Percentiles rank a stretch among this genome's conserved stretches.
Evolutionary conservation across 2,113 vertebrate species (phyloP).

Genomic region (Tyrannus savana): DNA sequence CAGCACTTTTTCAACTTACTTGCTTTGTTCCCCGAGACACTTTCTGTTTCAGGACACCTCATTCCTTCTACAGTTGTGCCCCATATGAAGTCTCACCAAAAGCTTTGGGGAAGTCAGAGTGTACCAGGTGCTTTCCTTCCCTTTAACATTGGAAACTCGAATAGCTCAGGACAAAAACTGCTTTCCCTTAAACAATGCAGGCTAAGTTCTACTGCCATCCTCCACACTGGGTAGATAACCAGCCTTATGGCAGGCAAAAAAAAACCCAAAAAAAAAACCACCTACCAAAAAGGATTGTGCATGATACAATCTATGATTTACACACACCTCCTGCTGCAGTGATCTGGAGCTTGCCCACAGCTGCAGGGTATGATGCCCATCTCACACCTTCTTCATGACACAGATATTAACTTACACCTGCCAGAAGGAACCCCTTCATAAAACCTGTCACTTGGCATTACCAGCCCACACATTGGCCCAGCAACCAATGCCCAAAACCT

Average conservation of each 20-base stretch:
- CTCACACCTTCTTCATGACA: not conserved
- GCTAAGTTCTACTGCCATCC: not conserved
- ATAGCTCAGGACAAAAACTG: not conserved
- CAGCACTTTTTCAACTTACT: not conserved
- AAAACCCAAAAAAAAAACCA: no score
- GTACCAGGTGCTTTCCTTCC: not conserved
- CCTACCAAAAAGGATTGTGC: not conserved
- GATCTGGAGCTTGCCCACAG: not conserved
- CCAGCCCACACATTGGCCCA: not conserved
- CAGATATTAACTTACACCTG: not conserved
- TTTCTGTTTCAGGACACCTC: not conserved
- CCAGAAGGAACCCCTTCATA: not conserved
- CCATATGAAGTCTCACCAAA: not conserved
- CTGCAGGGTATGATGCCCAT: not conserved
- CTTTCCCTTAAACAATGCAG: not conserved
- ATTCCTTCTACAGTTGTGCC: not conserved
- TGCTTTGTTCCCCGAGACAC: not conserved
- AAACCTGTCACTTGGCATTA: not conserved
- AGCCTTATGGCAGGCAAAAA: not conserved
- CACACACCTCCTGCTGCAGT: not conserved
- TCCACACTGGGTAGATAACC: not conserved
- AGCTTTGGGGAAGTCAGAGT: not conserved
- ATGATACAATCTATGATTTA: not conserved
- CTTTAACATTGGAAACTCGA: not conserved
- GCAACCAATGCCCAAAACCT: not conserved